Base-by-base conservation (phyloP, 2,113 vertebrate species). In the Verasper variegatus region DNA sequence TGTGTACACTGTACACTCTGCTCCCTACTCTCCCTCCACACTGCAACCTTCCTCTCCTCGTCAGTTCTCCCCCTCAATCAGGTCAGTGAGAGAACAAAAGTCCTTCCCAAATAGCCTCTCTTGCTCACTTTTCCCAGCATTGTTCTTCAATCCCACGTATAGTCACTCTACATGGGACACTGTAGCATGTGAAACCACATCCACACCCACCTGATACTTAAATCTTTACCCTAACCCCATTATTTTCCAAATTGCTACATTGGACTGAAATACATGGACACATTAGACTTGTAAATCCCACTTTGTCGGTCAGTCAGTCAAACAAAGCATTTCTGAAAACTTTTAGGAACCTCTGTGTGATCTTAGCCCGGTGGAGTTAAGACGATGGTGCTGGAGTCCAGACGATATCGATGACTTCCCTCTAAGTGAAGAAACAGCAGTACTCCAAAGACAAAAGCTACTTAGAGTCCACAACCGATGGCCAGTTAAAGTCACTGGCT, bases 251-350 rank as follows among this genome's bases (percentile, higher is more conserved):
- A 78, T 75, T 37, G 56, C 76, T 62, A 54, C 74, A 74, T 8
- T 76, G 63, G 49, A 65, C 63, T 64, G 60, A 60, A 66, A 68
- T 27, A 67, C 58, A 60, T 20, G 21, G 69, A 47, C 59, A 51
- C 58, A 80, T 83, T 55, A 82, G 45, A 59, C 59, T 68, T 62
- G 62, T 82, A 83, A 88, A 86, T 71, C 52, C 52, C 35, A 55
- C 45, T n/a, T 37, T 40, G 47, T 9, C 21, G 6, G 67, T 57
- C 71, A 54, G 60, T 68, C 11, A 37, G 35, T 37, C 35, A 31
- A 31, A 31, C 35, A 67, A 58, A 62, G 69, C 27, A 49, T 72
- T 74, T 26, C 58, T 71, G 27, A 75, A 75, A 83, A 42, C 62
- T 12, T 42, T 37, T 66, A 73, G 64, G 54, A 18, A 13, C 23